A percentile compares a stretch with the other conserved stretches of the same genome.
Evolutionary conservation across 2,888 invertebrate species (phyloP).

Genomic region (Rhagium mordax): DNA sequence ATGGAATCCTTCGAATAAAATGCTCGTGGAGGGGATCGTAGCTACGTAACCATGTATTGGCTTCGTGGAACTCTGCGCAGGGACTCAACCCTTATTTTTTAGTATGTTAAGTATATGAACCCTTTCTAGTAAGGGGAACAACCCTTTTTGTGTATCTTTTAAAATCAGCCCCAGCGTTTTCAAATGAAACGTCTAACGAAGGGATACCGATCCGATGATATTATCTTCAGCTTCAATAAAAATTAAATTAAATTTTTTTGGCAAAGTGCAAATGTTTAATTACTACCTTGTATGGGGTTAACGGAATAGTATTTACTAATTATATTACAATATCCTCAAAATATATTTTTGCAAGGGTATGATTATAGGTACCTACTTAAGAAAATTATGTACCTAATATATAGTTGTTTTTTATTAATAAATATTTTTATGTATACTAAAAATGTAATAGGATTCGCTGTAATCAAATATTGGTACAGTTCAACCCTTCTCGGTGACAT

Average conservation of each 20-base stretch:
- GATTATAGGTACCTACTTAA: no score
- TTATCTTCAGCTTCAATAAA: no score
- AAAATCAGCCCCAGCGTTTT: not conserved
- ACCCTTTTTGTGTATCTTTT: constrained; percentile 41
- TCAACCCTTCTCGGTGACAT: constrained; percentile 30
- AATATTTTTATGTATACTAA: not conserved
- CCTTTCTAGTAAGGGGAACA: constrained; percentile 45
- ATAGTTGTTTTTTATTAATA: not conserved
- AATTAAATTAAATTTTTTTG: no score
- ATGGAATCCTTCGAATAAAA: constrained; percentile 45
- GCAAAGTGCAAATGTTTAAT: no score
- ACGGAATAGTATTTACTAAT: not conserved
- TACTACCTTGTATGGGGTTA: no score
- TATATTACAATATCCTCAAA: not conserved
- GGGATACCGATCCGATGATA: not conserved
- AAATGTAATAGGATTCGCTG: not conserved
- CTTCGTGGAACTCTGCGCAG: constrained; percentile 44
- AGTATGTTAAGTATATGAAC: constrained; percentile 32
- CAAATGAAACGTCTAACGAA: not conserved
- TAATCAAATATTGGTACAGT: constrained; percentile 21
- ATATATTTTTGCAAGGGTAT: no score
- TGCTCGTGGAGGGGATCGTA: constrained; percentile 47
- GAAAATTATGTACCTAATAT: not conserved
- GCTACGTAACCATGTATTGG: constrained; percentile 39
- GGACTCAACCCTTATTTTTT: constrained; percentile 53